Evolutionary conservation across 1,140 invertebrate species (phyloP), one percentile per base, ranked within the genome.

Genomic region (Camponotus vicinus): DNA sequence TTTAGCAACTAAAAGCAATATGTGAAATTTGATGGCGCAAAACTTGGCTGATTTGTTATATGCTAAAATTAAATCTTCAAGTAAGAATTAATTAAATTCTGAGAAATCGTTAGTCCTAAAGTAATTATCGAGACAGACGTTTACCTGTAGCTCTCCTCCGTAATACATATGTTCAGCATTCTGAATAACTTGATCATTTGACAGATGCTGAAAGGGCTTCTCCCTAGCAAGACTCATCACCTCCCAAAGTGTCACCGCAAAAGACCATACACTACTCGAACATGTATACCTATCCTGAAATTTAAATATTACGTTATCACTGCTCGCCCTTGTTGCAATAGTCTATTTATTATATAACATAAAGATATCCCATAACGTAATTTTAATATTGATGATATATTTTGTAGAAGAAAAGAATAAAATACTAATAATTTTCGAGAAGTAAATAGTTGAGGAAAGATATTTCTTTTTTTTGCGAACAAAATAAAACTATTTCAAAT

Each of bases 141-240:
- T 91, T 93, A 97, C 96, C 94, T 96, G 96, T 89, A 96, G 92
- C 93, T 97, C 96, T 64, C 96, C 96, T 85, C 96, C 96, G 88
- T 97, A 97, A 89, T 97, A 97, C 96, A 97, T 96, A 76, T 96
- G 95, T 88, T 97, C 96, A 0, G 97, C 96, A 89, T 97, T 97
- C 90, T 97, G 96, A 87, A 98, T 97, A 40, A 98, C 97, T 93
- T 97, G 97, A 91, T 97, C 96, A 92, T 98, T 97, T 21, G 96
- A 96, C 80, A 97, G 95, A 88, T 97, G 96, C 82, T 96, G 96
- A 91, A 96, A 98, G 18, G 97, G 97, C 91, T 96, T 96, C 90
- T 97, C 96, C 84, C 96, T 95, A n/a, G 97, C 97, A 88, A 97
- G 96, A 76, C 96, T 97, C 89, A 98, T 96, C 34, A 98, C 96